Conservation (phyloP, 2,113 vertebrate genomes). For the Caranx melampygus region DNA sequence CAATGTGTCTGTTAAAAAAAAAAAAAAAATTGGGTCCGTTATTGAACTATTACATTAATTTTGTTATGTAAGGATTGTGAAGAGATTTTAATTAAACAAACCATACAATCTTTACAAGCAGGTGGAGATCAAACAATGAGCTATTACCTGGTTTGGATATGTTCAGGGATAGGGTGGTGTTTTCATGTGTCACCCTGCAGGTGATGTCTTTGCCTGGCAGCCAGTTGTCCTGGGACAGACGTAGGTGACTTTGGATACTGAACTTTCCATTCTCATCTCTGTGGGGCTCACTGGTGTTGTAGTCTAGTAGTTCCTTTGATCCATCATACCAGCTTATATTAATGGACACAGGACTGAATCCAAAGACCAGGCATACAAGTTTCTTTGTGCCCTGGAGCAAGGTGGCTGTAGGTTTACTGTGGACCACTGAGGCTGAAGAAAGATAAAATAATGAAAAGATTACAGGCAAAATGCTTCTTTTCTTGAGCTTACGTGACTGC, state of each 20-base stretch:
- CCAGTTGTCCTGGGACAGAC: slow-evolving; percentile 41
- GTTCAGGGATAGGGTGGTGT: slow-evolving; percentile 48
- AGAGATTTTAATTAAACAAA: not conserved
- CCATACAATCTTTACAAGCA: too few species aligned
- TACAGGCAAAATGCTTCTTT: too few species aligned
- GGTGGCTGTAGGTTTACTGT: slow-evolving; percentile 52
- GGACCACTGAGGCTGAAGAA: slow-evolving; percentile 52
- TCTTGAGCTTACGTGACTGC: too few species aligned
- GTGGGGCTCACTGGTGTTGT: slow-evolving; percentile 52
- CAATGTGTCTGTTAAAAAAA: slow-evolving; percentile 44
- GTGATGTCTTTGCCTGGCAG: slow-evolving; percentile 66
- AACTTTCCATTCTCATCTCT: slow-evolving; percentile 74
- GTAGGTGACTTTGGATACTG: slow-evolving; percentile 73
- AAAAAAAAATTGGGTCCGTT: not conserved
- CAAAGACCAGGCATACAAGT: slow-evolving; percentile 74
- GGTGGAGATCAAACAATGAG: not conserved
- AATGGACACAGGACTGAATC: slow-evolving; percentile 77
- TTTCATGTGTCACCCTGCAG: slow-evolving; percentile 73
- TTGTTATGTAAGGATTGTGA: not conserved
- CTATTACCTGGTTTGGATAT: slow-evolving; percentile 68
- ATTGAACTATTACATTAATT: not conserved
- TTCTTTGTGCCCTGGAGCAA: slow-evolving; percentile 65
- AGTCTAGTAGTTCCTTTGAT: not conserved
- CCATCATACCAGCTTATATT: slow-evolving; percentile 71
- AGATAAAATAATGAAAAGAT: too few species aligned